A percentile compares a stretch with the other conserved stretches of the same genome.
Conservation (phyloP, 2,888 invertebrate species). For the Scaptomyza polygonia region DNA sequence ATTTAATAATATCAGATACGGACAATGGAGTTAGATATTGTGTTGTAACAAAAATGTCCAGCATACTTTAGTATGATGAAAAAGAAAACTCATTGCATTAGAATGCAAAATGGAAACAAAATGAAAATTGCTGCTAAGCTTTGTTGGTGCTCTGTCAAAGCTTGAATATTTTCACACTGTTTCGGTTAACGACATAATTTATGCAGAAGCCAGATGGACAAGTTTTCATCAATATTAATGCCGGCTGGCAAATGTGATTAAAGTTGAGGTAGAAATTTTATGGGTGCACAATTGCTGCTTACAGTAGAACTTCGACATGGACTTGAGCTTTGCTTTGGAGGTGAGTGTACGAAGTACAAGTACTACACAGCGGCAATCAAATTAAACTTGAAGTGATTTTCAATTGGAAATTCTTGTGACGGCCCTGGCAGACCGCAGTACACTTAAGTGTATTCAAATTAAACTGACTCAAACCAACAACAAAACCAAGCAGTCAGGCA, state of each 20-base stretch:
- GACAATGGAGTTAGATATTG: neutral
- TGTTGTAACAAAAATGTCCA: neutral
- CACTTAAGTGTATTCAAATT: slow-evolving; percentile 80
- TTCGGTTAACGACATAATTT: slow-evolving; percentile 37
- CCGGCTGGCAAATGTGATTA: slow-evolving; percentile 71
- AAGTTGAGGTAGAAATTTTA: slow-evolving; percentile 40
- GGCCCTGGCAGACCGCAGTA: slow-evolving; percentile 71
- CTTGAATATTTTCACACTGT: slow-evolving; percentile 6
- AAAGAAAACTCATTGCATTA: too few species aligned
- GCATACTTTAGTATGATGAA: too few species aligned
- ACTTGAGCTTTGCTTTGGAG: neutral
- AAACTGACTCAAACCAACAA: slow-evolving; percentile 75
- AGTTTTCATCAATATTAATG: slow-evolving; percentile 75
- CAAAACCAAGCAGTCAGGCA: slow-evolving; percentile 47
- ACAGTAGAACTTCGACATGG: slow-evolving; percentile 1
- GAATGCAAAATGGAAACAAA: neutral
- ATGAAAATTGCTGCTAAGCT: neutral
- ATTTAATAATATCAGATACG: neutral
- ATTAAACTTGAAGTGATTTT: slow-evolving; percentile 80
- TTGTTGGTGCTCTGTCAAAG: neutral
- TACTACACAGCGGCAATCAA: slow-evolving; percentile 63
- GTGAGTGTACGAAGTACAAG: neutral
- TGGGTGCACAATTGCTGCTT: slow-evolving; percentile 10
- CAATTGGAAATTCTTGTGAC: slow-evolving; percentile 78
- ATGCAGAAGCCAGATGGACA: slow-evolving; percentile 60